Evolutionary conservation across 2,113 vertebrate genomes (phyloP).

Genomic region (Leptocoma aspasia): DNA sequence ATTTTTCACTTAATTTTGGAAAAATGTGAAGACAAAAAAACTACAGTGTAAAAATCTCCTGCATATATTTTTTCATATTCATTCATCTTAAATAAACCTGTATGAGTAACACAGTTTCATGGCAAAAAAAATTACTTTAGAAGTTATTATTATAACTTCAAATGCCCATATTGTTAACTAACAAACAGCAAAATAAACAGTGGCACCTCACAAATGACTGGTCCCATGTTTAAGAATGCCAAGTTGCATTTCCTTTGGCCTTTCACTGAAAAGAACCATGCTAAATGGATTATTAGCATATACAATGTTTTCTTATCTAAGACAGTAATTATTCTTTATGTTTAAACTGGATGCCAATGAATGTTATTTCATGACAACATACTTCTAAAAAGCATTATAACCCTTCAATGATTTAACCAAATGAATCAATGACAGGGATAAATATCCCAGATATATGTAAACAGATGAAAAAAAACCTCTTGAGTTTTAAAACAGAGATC

Average conservation of each 20-base stretch:
- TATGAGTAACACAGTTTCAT: background rate
- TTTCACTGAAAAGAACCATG: background rate
- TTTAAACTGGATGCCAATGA: background rate
- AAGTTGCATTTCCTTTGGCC: background rate
- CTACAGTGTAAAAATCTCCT: background rate
- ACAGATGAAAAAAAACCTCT: background rate
- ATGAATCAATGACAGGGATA: background rate
- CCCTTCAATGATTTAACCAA: background rate
- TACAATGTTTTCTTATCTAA: background rate
- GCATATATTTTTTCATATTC: background rate
- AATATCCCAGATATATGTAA: background rate
- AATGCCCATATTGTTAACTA: background rate
- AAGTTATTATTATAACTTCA: background rate
- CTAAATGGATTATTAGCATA: background rate
- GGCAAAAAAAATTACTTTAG: background rate
- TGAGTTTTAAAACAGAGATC: background rate
- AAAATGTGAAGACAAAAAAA: background rate
- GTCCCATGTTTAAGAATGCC: background rate
- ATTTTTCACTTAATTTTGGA: background rate
- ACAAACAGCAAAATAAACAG: background rate
- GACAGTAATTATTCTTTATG: background rate
- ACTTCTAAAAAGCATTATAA: background rate
- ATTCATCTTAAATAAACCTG: background rate
- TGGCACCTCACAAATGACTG: accelerated
- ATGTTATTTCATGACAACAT: background rate